Conservation (phyloP, 2,797 vertebrate species). For the Sebastes oblongus region DNA sequence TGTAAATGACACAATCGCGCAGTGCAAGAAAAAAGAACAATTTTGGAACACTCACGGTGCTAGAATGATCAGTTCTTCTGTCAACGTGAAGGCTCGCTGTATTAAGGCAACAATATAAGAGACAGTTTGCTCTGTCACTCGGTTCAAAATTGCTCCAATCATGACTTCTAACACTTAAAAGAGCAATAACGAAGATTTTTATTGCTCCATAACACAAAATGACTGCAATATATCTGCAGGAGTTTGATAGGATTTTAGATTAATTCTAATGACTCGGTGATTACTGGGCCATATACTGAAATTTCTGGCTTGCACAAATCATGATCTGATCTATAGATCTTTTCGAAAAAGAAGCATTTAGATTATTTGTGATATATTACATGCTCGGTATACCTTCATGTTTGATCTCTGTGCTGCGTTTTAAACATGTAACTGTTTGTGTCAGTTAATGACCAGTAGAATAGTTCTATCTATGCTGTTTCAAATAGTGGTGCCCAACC, state of each 20-base stretch:
- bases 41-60: background rate
- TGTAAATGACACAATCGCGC: slow-evolving; percentile 7
- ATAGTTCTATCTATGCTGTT: background rate
- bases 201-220: slow-evolving; percentile 46
- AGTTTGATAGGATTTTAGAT: slow-evolving; percentile 42
- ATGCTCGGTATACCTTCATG: background rate
- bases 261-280: slow-evolving; percentile 23
- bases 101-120: slow-evolving; percentile 35
- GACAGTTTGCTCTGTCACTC: slow-evolving; percentile 43
- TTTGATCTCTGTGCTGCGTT: background rate
- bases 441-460: background rate
- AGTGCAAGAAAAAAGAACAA: background rate
- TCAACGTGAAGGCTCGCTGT: slow-evolving; percentile 21
- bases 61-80: slow-evolving; percentile 9
- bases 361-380: background rate
- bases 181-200: slow-evolving; percentile 43
- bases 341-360: background rate
- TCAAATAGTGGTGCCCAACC: background rate
- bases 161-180: slow-evolving; percentile 43
- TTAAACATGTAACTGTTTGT: background rate
- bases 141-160: slow-evolving; percentile 48
- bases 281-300: slow-evolving; percentile 6
- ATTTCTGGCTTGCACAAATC: background rate
- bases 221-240: slow-evolving; percentile 47
- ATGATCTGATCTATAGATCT: background rate